Evolutionary conservation across 2,888 invertebrate species (phyloP), one percentile per base, ranked within the genome.

Genomic region (Ochropleura plecta): DNA sequence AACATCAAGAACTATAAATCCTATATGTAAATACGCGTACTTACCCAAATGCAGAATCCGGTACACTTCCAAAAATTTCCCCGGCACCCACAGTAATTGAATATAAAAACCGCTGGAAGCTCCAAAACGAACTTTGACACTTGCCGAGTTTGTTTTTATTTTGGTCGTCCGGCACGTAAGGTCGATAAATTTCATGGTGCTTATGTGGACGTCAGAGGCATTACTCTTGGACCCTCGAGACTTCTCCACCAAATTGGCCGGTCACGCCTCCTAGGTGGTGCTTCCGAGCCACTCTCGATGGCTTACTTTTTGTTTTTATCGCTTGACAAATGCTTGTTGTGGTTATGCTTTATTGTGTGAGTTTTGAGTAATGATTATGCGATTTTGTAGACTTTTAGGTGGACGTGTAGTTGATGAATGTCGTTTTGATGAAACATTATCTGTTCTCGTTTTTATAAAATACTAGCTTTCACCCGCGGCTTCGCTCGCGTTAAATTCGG

Each of bases 121-220:
- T 84, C 65, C 65, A 81, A 84, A 86, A 87, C 81, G 87, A 87
- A 87, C 85, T 94, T 92, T 92, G 93, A 93, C 94, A 93, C 93
- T 93, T 91, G 90, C 89, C 85, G 85, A 89, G 91, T 90, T 89
- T 93, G 91, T 93, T 93, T 94, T 94, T 93, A 92, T 93, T 93
- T 93, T 89, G 88, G 90, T 91, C 87, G 91, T 87, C 90, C 88
- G 87, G 90, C 92, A 92, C 94, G 93, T 92, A 91, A 91, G 94
- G 89, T 94, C 94, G 91, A 95, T 95, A 95, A 95, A 95, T 95
- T 94, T 93, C 90, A 91, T 90, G 91, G 94, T 94, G 91, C 94
- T 95, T 92, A 92, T 85, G 91, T 91, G 91, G 90, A 91, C 92
- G 94, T 93, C 94, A 92, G 87, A 85, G 86, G 91, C 94, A 94